phyloP scores from a whole-genome alignment of 2,113 vertebrate species.

The Scomber japonicus region DNA sequence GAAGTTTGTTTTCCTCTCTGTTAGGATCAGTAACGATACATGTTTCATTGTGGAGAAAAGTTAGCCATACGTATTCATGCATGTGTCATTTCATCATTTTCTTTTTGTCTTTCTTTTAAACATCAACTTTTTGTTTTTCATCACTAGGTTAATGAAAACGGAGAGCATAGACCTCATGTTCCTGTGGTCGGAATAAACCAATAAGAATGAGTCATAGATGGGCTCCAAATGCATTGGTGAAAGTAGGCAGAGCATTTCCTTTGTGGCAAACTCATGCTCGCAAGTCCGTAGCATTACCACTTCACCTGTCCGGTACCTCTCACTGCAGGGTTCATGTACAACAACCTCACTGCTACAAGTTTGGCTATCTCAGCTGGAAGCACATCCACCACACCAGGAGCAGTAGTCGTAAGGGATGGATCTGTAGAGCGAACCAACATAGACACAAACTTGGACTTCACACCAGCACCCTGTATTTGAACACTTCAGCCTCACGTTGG shows the following conservation, averaged over 20 bases:
- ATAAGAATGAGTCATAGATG: slow-evolving; percentile 89
- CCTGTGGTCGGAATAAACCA: slow-evolving; percentile 45
- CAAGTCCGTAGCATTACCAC: slow-evolving; percentile 72
- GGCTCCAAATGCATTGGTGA: slow-evolving; percentile 83
- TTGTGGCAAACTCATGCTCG: slow-evolving; percentile 83
- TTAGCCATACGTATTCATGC: no score
- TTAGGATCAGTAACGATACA: not conserved
- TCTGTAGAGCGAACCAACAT: slow-evolving; percentile 69
- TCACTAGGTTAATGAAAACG: slow-evolving; percentile 60
- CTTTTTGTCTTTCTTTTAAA: not conserved
- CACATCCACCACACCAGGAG: slow-evolving; percentile 76
- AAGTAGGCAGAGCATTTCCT: slow-evolving; percentile 83
- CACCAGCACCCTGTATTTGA: slow-evolving; percentile 84
- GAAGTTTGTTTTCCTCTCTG: not conserved
- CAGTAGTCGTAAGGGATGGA: slow-evolving; percentile 77
- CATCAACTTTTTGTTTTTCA: slow-evolving; percentile 40
- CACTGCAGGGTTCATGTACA: slow-evolving; percentile 80
- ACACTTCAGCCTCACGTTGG: slow-evolving; percentile 88
- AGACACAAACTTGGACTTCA: slow-evolving; percentile 78
- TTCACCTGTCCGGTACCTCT: slow-evolving; percentile 56
- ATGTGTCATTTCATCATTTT: slow-evolving; percentile 1
- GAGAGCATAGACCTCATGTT: slow-evolving; percentile 21
- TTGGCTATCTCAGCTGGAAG: slow-evolving; percentile 60
- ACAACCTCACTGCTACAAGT: slow-evolving; percentile 40
- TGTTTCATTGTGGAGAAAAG: not conserved